These are phyloP conservation scores for Gallirallus australis DNA, from an alignment of 2,797 vertebrate genomes.

Conservation along the genomic window DNA sequence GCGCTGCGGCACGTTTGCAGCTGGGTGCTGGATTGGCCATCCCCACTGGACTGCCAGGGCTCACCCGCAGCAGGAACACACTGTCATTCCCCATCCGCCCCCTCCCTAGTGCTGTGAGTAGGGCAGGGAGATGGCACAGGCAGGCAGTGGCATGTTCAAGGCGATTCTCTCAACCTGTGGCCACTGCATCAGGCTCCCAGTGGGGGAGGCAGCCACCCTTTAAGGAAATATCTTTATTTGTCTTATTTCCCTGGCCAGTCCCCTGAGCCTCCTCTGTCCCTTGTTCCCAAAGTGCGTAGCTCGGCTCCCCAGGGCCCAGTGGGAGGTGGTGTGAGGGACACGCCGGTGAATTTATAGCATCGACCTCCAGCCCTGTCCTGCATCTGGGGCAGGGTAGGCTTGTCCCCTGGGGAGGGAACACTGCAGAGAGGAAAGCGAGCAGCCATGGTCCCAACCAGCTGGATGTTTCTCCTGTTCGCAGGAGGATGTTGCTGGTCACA, in stretches of 20 bases:
- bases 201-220: not conserved
- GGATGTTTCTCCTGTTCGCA: slow-evolving; percentile 35
- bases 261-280: not conserved
- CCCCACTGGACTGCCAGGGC: rapidly evolving
- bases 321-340: not conserved
- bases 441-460: not conserved
- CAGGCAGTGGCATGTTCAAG: not conserved
- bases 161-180: not conserved
- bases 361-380: not conserved
- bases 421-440: not conserved
- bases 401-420: not conserved
- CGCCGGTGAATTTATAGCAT: not conserved
- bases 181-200: rapidly evolving
- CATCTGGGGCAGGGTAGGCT: not conserved
- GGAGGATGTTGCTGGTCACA: slow-evolving; percentile 69
- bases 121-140: not conserved
- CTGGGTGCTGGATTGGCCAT: not conserved
- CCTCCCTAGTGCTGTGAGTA: not conserved
- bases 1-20: rapidly evolving
- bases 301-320: not conserved
- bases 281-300: not conserved
- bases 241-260: not conserved
- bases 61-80: not conserved
- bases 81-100: rapidly evolving
- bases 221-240: not conserved